A percentile compares a stretch with the other conserved stretches of the same genome.
Conservation (phyloP, 2,888 invertebrate genomes). For the Punctoribates punctum region DNA sequence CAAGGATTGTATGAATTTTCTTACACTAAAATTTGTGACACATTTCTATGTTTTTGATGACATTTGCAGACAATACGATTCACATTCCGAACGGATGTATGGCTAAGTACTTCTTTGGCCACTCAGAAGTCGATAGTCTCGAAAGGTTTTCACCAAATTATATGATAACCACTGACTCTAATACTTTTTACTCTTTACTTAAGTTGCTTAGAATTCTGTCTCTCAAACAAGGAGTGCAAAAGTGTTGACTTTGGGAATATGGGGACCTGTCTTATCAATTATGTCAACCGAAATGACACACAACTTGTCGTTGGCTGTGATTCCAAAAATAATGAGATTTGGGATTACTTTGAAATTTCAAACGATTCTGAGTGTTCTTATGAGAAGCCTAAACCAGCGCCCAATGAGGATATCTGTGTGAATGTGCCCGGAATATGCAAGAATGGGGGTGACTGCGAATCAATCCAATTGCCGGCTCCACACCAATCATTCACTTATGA, state of each 20-base stretch:
- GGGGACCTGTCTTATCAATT: slow-evolving; percentile 8
- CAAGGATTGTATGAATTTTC: background rate
- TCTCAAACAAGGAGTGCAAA: background rate
- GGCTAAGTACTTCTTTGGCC: background rate
- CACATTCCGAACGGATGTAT: background rate
- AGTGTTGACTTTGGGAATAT: background rate
- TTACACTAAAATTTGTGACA: background rate
- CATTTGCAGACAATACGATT: background rate
- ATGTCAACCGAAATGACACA: background rate
- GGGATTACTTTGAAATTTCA: slow-evolving; percentile 20
- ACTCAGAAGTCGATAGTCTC: background rate
- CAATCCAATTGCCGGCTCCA: background rate
- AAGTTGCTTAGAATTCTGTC: slow-evolving; percentile 1
- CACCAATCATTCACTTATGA: slow-evolving; percentile 29
- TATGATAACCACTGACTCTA: too few species aligned
- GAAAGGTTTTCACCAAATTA: background rate
- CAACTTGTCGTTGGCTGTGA: background rate
- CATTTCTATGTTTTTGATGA: background rate
- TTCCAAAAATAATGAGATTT: slow-evolving; percentile 11
- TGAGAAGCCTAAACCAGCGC: background rate
- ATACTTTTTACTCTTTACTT: too few species aligned
- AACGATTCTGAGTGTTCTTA: slow-evolving; percentile 16
- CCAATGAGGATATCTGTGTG: background rate
- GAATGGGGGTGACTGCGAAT: slow-evolving; percentile 8
- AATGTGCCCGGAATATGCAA: slow-evolving; percentile 5